Conservation (phyloP, 2,113 vertebrate species). For the Grammomys surdaster region DNA sequence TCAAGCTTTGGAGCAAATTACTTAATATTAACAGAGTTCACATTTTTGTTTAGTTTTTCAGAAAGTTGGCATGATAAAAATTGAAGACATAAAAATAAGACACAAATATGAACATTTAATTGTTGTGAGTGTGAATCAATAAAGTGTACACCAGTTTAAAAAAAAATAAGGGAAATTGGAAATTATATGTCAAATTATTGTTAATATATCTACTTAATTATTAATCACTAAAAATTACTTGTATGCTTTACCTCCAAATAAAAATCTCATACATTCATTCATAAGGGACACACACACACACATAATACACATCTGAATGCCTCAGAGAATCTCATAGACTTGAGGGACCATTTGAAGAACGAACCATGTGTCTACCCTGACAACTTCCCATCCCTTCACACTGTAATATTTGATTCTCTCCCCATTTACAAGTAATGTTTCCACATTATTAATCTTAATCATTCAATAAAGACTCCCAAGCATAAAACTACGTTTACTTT, state of each 20-base stretch:
- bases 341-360: neutral
- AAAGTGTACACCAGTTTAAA: slow-evolving; percentile 21
- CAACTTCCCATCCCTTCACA: neutral
- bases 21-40: neutral
- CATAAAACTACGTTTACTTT: neutral
- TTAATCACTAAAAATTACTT: slow-evolving; percentile 1
- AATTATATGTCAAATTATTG: slow-evolving; percentile 17
- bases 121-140: slow-evolving; percentile 22
- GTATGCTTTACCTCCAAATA: neutral
- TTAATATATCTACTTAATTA: slow-evolving; percentile 31
- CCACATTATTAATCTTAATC: neutral
- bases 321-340: neutral
- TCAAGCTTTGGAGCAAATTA: slow-evolving; percentile 33
- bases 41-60: slow-evolving; percentile 37
- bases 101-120: slow-evolving; percentile 8
- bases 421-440: neutral
- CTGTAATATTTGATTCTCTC: neutral
- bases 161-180: neutral
- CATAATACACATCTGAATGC: neutral
- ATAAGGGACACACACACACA: neutral
- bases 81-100: neutral
- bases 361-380: neutral
- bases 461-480: neutral
- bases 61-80: neutral
- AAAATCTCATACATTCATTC: neutral